phyloP scores from a whole-genome alignment of 2,888 invertebrate genomes.

The Eristalinus aeneus region DNA sequence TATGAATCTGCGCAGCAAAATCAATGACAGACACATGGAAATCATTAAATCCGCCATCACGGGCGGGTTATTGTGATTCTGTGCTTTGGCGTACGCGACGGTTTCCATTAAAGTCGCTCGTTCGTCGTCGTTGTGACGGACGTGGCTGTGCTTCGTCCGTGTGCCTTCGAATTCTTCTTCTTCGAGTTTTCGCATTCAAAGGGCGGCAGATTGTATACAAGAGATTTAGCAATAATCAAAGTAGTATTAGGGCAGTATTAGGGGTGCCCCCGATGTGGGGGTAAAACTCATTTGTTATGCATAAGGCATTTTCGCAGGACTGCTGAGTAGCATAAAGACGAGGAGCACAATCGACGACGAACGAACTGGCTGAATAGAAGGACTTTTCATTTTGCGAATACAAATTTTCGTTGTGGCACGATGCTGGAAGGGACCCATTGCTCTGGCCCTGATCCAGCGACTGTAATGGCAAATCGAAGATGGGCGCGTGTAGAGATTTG shows the following conservation, averaged over 20 bases:
- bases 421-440: not conserved
- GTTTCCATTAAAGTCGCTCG: not conserved
- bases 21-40: constrained; percentile 26
- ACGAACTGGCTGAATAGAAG: not conserved
- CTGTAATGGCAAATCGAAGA: constrained; percentile 8
- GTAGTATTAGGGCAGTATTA: constrained; percentile 45
- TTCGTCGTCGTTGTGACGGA: not conserved
- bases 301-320: constrained; percentile 32
- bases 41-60: constrained; percentile 22
- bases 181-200: constrained; percentile 19
- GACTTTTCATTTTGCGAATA: constrained; percentile 38
- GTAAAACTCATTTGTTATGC: constrained; percentile 47
- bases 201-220: constrained; percentile 21
- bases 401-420: constrained; percentile 22
- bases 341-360: no score
- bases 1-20: constrained; percentile 23
- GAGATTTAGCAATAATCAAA: constrained; percentile 54
- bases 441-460: not conserved
- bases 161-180: not conserved
- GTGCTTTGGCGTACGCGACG: not conserved
- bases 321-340: not conserved
- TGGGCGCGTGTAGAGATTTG: constrained; percentile 14
- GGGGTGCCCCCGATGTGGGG: not conserved
- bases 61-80: constrained; percentile 38
- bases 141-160: not conserved